Base-by-base conservation (phyloP, 2,888 invertebrate species). In the Argyresthia goedartella region DNA sequence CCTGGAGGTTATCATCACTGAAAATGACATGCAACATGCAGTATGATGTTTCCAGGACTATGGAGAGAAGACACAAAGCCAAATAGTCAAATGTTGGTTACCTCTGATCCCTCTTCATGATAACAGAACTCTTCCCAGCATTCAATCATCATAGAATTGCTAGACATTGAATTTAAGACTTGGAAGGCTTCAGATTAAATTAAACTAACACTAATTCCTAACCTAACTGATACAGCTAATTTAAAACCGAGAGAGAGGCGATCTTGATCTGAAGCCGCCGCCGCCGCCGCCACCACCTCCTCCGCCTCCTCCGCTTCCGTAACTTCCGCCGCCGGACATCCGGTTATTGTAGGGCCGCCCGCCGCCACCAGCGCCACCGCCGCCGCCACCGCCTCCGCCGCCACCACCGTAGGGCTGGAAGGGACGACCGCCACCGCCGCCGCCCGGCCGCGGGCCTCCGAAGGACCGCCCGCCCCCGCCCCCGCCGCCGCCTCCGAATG, bases 161-260 rank as follows among this genome's bases (percentile, higher is more conserved):
- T 60, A 69, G 70, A 77, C 77, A 80, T 77, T 74, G 84, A 84
- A 85, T 82, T 81, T 71, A 74, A 82, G 75, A 81, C 82, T 77
- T 75, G 79, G 81, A 85, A 86, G 85, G 86, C 86, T 85, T 85
- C 86, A 84, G 86, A 85, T 81, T 77, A n/a, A n/a, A n/a, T n/a
- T n/a, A 82, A 81, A 73, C 76, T 85, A 84, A 85, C 82, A 85
- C 85, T 85, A 85, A 50, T 78, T 81, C 84, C 84, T 84, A 85
- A 77, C 73, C 79, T 80, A 73, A 70, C 25, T 73, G 69, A 81
- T 85, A 84, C 69, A 73, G 67, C 69, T 71, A 72, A n/a, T 71
- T 80, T 82, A 86, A 76, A 82, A 82, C 67, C 85, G 80, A 63
- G 77, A 74, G 67, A 81, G 67, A 35, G 85, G 85, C 67, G 86